These are phyloP conservation scores for Hypsopygia costalis DNA, from an alignment of 2,888 invertebrate genomes.

Conservation along the genomic window DNA sequence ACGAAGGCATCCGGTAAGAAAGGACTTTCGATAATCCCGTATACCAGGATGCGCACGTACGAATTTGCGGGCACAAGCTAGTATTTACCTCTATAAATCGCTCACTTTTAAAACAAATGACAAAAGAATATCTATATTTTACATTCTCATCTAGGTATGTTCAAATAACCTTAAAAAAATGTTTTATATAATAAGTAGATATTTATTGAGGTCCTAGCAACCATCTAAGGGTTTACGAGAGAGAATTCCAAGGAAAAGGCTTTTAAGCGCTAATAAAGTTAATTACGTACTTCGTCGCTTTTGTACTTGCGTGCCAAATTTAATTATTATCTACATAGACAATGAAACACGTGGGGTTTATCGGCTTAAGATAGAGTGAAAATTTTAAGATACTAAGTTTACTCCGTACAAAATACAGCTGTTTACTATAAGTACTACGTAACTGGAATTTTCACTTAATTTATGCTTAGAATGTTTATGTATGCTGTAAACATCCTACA, in stretches of 20 bases:
- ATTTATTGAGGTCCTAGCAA: neutral
- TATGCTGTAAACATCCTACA: no score
- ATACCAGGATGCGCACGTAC: no score
- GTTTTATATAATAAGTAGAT: neutral
- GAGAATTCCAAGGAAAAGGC: constrained; percentile 3
- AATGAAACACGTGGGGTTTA: neutral
- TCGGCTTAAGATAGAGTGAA: neutral
- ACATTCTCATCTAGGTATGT: no score
- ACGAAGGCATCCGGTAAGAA: no score
- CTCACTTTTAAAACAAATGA: no score
- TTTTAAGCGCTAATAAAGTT: constrained; percentile 5
- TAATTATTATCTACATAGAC: neutral
- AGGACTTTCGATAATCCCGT: no score
- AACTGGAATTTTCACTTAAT: no score
- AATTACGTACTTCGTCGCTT: constrained; percentile 5
- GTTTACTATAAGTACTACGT: no score
- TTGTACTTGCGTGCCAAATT: neutral
- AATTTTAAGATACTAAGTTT: neutral
- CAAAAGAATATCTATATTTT: neutral
- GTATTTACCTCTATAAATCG: no score
- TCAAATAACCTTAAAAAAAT: neutral
- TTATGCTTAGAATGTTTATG: no score
- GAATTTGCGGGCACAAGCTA: no score
- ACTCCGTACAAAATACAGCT: neutral
- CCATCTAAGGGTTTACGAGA: constrained; percentile 1